Evolutionary conservation across 2,888 invertebrate genomes (phyloP), one percentile per base, ranked within the genome.

Genomic region (Physocephala rufipes): DNA sequence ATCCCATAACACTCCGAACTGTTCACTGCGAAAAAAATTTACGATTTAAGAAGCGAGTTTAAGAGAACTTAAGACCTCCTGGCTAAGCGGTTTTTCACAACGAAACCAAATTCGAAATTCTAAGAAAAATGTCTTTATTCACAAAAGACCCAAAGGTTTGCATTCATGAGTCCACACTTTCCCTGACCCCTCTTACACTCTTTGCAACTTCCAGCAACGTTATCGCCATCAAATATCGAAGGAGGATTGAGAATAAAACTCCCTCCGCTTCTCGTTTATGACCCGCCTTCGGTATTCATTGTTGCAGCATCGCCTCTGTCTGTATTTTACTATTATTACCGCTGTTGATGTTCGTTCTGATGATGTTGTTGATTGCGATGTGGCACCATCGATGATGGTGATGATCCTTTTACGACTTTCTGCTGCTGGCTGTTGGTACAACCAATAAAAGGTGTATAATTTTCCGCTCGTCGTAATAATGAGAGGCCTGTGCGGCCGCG

Each of bases 291-390:
- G 21, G 26, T n/a, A 24, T 26, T 45, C 21, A 63, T 66, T 59
- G 43, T 67, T 67, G 62, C 47, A 59, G 45, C 62, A 62, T 64
- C 53, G 67, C 73, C 53, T n/a, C n/a, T 73, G 75, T 71, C 74
- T 74, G 75, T 72, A 69, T 72, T 74, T 74, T 75, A 74, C 74
- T 76, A 76, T 75, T 77, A 74, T 77, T 74, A 76, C 74, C 65
- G 71, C 70, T 69, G 71, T 73, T 73, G 75, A 70, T 74, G 74
- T 47, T 72, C 71, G n/a, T 59, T 70, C 59, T 74, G 74, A 73
- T 67, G 70, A 69, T 69, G 66, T 59, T 63, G 68, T 26, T 61
- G 71, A 63, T 58, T 69, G 55, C 28, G 67, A 61, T 66, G 53
- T 53, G 69, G 36, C 30, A 51, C 28, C 61, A 66, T 62, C 65